Evolutionary conservation across 2,113 vertebrate genomes (phyloP), one percentile per base, ranked within the genome.

Genomic region (Lepisosteus oculatus): DNA sequence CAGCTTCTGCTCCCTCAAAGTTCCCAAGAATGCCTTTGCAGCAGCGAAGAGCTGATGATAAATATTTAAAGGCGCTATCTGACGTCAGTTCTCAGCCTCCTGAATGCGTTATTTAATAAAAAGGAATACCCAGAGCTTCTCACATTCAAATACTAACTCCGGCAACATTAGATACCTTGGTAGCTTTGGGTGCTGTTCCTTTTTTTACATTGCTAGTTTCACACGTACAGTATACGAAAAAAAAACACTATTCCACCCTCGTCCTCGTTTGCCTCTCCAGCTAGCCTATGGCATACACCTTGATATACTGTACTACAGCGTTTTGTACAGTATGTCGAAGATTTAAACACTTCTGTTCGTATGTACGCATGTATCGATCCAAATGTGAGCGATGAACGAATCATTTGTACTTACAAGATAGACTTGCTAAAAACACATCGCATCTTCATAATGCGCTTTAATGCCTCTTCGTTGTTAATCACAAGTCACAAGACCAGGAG

Each of bases 61-160:
- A 81, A 88, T 92, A 93, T 93, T 94, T 95, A 92, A 90, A 93
- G 84, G 89, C 85, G 75, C 74, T 78, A 78, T 83, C 89, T 95
- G 93, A 96, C 94, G 94, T 97, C 93, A 95, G 80, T 85, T 63
- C 79, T 74, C 75, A 79, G 70, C 71, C 57, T 81, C 77, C 76
- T 8, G 4, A 2, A 61, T 14, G 57, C 57, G 44, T n/a, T 8
- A 14, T 29, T 61, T 51, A 3, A 55, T 62, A 29, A 17, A 29
- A 17, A 9, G 5, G 41, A 42, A 71, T 41, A 44, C 6, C 42
- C 59, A 6, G 42, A 64, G n/a, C 17, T 29, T 42, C 41, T 64
- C 42, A 29, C 9, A 13, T 59, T 11, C 5, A 13, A 59, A 14
- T 59, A 59, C 57, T 59, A 13, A 59, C 57, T 2, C 57, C 11